Base-by-base conservation (phyloP, 2,113 vertebrate species). In the Panurus biarmicus region DNA sequence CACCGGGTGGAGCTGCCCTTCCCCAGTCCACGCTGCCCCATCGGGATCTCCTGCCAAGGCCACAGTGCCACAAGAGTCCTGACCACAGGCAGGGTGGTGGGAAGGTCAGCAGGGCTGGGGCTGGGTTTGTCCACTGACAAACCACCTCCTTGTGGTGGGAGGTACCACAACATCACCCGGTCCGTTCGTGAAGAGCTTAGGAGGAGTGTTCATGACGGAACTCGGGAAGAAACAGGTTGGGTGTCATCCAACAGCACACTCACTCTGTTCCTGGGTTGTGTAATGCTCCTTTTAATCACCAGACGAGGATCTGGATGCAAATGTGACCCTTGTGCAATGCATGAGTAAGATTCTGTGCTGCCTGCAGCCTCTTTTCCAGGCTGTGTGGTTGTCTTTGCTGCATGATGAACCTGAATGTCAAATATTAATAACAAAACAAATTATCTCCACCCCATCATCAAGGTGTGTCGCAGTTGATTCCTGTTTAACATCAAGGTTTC, bases 401-500 rank as follows among this genome's bases (percentile, higher is more conserved):
- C 77, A 91, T 76, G 72, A 96, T 96, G 92, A 96, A 93, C 91
- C 23, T 85, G 77, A 75, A 91, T 89, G 94, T 95, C 94, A 89
- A 87, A 84, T 87, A 42, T 83, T 94, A 93, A 95, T 96, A 95
- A 96, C 93, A 96, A 96, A 92, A 94, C 90, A 95, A 95, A 95
- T 97, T 97, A 96, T 95, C 94, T 92, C 94, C 91, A 94, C 95
- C 87, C 51, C 70, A 44, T 91, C 97, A 97, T 96, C 95, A 97
- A 98, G 97, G 97, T 97, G 97, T 97, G 97, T 89, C 85, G 1
- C 0, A 2, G 82, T 67, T 94, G 92, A 92, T 94, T 89, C 89
- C 64, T 94, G 87, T 95, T 90, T 70, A 40, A 82, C 94, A 87
- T 97, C 94, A 96, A 96, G 93, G 85, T 88, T 91, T 93, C 93